Conservation (phyloP, 2,888 invertebrate species). For the Leucania comma region DNA sequence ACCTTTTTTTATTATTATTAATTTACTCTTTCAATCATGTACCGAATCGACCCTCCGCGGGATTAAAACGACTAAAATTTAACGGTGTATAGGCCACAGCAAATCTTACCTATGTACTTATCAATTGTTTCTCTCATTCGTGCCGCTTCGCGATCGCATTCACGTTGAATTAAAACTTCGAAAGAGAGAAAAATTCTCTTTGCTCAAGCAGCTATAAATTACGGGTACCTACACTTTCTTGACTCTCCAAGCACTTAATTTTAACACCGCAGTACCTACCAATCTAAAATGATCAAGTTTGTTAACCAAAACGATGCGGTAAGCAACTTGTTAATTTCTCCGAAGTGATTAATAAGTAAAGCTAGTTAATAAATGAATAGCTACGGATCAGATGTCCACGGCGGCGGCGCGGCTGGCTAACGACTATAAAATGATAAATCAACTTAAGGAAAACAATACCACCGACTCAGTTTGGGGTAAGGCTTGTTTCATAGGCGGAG, state of each 20-base stretch:
- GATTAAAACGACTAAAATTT: too few species aligned
- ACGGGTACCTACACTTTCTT: background rate
- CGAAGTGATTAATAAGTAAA: constrained; percentile 59
- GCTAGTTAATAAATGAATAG: constrained; percentile 62
- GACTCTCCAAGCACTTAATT: constrained; percentile 3
- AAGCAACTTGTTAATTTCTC: constrained; percentile 57
- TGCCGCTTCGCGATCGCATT: too few species aligned
- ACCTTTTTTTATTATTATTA: too few species aligned
- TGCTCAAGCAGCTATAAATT: background rate
- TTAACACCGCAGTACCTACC: constrained; percentile 12
- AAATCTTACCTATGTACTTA: too few species aligned
- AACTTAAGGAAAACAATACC: constrained; percentile 79
- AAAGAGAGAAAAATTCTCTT: too few species aligned
- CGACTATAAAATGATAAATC: constrained; percentile 82
- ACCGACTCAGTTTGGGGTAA: constrained; percentile 66
- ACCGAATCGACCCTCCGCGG: too few species aligned
- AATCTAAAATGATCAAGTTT: constrained; percentile 46
- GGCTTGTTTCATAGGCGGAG: constrained; percentile 30
- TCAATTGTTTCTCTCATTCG: too few species aligned
- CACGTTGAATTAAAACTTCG: too few species aligned
- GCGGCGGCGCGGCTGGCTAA: constrained; percentile 74
- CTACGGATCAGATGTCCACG: constrained; percentile 75
- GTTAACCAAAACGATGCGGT: constrained; percentile 40
- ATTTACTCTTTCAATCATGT: too few species aligned
- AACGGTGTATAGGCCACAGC: too few species aligned